phyloP scores from a whole-genome alignment of 2,113 vertebrate species.

The Falcunculus frontatus region DNA sequence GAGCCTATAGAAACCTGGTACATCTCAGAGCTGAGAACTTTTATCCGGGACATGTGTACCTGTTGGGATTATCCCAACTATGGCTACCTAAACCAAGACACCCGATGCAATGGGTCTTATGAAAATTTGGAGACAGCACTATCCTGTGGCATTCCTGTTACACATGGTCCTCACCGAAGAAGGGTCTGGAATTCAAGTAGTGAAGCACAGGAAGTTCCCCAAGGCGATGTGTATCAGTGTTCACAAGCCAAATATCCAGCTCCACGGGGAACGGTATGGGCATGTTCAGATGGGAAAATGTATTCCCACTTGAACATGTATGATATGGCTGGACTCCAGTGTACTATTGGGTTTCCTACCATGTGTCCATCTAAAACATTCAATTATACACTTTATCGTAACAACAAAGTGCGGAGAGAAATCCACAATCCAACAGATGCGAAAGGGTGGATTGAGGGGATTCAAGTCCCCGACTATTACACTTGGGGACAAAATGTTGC shows the following conservation, averaged over 20 bases:
- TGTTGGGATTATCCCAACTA: constrained; percentile 17
- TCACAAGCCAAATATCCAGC: background rate
- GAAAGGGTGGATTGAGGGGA: background rate
- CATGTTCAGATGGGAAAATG: constrained; percentile 9
- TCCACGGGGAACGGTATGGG: background rate
- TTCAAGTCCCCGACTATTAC: background rate
- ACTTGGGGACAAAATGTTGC: background rate
- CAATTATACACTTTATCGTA: background rate
- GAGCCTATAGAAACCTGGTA: constrained; percentile 14
- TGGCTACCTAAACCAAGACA: background rate
- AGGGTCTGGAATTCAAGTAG: background rate
- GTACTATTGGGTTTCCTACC: background rate
- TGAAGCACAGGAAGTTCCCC: background rate
- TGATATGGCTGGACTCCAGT: constrained; percentile 2
- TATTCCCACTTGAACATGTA: constrained; percentile 18
- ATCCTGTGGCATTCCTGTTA: background rate
- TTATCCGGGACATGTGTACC: constrained; percentile 2
- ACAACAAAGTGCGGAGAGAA: background rate
- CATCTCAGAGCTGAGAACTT: background rate
- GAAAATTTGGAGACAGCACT: background rate
- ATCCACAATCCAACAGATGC: background rate
- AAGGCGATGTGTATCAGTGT: background rate
- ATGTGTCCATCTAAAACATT: background rate
- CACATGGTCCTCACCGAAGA: background rate
- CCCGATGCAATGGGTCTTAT: background rate